phyloP scores from a whole-genome alignment of 2,113 vertebrate genomes.

The Misgurnus anguillicaudatus region DNA sequence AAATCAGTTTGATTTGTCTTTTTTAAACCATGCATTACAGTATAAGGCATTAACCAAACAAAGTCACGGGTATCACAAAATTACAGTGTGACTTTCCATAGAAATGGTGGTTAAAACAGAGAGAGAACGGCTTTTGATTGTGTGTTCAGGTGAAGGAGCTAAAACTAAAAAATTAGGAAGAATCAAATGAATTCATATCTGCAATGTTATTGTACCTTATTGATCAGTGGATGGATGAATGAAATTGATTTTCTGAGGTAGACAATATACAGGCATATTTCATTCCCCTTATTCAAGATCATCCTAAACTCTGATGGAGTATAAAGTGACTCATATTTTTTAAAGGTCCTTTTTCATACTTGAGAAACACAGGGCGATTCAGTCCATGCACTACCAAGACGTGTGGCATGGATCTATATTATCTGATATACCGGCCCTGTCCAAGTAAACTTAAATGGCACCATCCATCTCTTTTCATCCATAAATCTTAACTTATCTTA shows the following conservation, averaged over 20 bases:
- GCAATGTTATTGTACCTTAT: constrained; percentile 77
- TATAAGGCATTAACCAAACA: constrained; percentile 75
- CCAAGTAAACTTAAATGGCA: constrained; percentile 8
- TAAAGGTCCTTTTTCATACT: constrained; percentile 26
- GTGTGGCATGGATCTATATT: neutral
- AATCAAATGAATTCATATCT: constrained; percentile 63
- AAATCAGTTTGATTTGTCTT: constrained; percentile 61
- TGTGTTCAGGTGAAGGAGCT: constrained; percentile 40
- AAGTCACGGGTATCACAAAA: constrained; percentile 72
- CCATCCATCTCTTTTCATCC: neutral
- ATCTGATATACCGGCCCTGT: constrained; percentile 1
- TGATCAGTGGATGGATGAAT: constrained; percentile 72
- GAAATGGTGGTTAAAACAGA: constrained; percentile 60
- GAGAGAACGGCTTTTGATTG: constrained; percentile 38
- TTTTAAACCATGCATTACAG: constrained; percentile 69
- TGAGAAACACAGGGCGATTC: neutral
- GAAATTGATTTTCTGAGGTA: constrained; percentile 81
- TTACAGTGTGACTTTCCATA: constrained; percentile 70
- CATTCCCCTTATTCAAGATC: constrained; percentile 71
- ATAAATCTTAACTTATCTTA: neutral
- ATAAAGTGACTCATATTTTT: constrained; percentile 67
- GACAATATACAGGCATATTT: constrained; percentile 77
- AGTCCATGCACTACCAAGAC: neutral
- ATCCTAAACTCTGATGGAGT: constrained; percentile 56
- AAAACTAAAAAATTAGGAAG: constrained; percentile 49